Evolutionary conservation across 2,888 invertebrate species (phyloP).

Genomic region (Andrena hattorfiana): DNA sequence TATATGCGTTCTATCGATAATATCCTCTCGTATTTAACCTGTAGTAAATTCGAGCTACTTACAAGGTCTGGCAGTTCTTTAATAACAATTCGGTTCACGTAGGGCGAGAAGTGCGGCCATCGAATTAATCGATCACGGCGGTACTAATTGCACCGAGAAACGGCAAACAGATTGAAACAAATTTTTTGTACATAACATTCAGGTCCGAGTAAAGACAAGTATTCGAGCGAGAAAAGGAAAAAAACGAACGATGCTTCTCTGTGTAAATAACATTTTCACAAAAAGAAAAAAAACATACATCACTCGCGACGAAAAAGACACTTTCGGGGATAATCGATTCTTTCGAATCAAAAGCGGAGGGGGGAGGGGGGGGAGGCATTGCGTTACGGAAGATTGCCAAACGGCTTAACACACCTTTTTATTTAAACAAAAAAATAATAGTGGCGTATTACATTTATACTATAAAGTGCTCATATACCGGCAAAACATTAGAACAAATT

Average conservation of each 20-base stretch:
- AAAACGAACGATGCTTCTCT: constrained; percentile 38
- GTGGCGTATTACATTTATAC: constrained; percentile 47
- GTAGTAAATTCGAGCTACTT: constrained; percentile 56
- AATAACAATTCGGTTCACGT: constrained; percentile 51
- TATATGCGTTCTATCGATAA: constrained; percentile 54
- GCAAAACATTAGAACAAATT: constrained; percentile 48
- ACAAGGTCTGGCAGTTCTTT: constrained; percentile 58
- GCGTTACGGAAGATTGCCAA: not conserved
- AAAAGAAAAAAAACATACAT: constrained; percentile 12
- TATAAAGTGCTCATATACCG: constrained; percentile 50
- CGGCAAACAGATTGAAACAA: not conserved
- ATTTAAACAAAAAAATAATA: constrained; percentile 61
- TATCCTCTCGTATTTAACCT: constrained; percentile 63
- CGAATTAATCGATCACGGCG: constrained; percentile 31
- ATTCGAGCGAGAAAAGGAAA: constrained; percentile 34
- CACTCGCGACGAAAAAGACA: constrained; percentile 15
- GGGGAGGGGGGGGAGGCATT: not conserved
- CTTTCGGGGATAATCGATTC: not conserved
- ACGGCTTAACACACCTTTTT: constrained; percentile 29
- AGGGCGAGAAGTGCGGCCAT: constrained; percentile 27
- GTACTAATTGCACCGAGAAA: constrained; percentile 40
- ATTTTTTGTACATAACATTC: constrained; percentile 42
- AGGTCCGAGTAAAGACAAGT: constrained; percentile 35
- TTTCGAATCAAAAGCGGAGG: constrained; percentile 1
- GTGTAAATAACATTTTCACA: constrained; percentile 57